A percentile compares a stretch with the other conserved stretches of the same genome.
Evolutionary conservation across 2,113 vertebrate species (phyloP).

Genomic region (Corythornis cristatus): DNA sequence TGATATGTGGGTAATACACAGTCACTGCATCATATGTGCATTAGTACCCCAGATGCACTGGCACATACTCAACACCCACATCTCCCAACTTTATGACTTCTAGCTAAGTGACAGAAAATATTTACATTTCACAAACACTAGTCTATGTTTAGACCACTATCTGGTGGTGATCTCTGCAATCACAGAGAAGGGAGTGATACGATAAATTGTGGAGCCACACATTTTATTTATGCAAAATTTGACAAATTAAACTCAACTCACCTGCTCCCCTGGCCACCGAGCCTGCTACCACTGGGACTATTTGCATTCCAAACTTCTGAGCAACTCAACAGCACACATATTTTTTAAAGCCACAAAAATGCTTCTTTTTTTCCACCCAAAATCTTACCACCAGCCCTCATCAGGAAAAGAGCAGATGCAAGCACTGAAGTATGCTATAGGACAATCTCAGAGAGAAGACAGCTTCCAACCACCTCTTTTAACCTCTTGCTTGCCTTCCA

Average conservation of each 20-base stretch:
- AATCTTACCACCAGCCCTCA: background rate
- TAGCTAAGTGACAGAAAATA: background rate
- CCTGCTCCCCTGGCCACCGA: background rate
- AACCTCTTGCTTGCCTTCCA: background rate
- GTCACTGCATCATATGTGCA: background rate
- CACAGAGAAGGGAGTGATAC: background rate
- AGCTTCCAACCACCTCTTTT: background rate
- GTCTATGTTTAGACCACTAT: background rate
- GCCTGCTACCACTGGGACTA: background rate
- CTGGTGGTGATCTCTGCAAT: background rate
- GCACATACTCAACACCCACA: fast-evolving
- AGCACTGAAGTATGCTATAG: background rate
- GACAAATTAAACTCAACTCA: background rate
- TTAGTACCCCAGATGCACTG: background rate
- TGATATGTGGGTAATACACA: background rate
- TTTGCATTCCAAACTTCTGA: constrained; percentile 5
- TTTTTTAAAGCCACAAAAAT: constrained; percentile 16
- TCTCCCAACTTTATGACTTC: background rate
- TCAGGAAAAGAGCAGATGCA: background rate
- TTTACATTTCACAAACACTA: background rate
- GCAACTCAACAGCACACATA: background rate
- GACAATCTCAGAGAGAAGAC: background rate
- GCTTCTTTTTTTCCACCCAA: background rate
- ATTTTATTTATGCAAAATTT: background rate
- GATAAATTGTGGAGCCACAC: background rate